Evolutionary conservation across 92 coral and sea anemone species (phyloP), one percentile per base, ranked within the genome.

Genomic region (Virgularia gustaviana): DNA sequence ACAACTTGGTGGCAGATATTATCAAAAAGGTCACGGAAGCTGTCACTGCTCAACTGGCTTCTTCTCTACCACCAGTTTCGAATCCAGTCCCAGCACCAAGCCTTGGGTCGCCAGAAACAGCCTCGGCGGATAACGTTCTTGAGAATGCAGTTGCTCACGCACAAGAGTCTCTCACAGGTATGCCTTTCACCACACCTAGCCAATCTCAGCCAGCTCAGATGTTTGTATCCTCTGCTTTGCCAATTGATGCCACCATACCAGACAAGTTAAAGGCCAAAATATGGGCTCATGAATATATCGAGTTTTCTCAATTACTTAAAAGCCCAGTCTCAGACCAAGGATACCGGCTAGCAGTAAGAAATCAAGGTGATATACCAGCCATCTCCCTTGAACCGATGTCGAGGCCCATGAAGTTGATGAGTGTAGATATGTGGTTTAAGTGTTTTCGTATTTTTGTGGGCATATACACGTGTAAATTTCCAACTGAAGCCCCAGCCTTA

Each of bases 251-350:
- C 4, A 16, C 80, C 8, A 61, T 74, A 28, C 49, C 81, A 22
- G 27, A 52, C 2, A 80, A 74, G 57, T 10, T 74, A 4, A 74
- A 74, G 36, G 59, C 79, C 0, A 80, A 29, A 64, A 80, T 80
- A 49, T 73, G 85, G 85, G 35, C 55, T 25, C 73, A 80, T 80
- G 81, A 74, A 18, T 63, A 49, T 63, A 80, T 80, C 36, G 81
- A 80, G 66, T 65, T 80, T 49, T 79, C 80, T 51, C 56, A 37
- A 33, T 67, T 80, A 38, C 56, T 74, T 28, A 56, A 49, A 30
- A 75, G 57, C 53, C 62, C 62, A 38, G 43, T 75, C 8, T 56
- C 61, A 8, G 72, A 72, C 20, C 78, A 52, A 4, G 20, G 61
- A 27, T 71, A 71, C 13, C 71, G 71, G 55, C 41, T 71, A 28